Conservation (phyloP, 2,797 vertebrate species). For the Octomys mimax region DNA sequence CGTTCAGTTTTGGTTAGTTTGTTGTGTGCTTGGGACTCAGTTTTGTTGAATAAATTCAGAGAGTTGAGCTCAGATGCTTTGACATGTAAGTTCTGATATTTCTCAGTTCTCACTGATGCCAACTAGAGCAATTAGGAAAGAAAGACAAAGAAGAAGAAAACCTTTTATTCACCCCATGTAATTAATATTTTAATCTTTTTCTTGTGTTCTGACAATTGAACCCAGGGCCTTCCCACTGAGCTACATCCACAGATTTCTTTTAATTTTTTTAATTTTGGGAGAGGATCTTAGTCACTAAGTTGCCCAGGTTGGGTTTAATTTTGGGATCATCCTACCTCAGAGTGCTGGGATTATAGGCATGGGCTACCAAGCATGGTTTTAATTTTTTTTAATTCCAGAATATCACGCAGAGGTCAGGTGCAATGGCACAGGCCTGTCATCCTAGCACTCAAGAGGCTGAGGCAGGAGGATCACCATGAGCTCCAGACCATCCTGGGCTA, state of each 20-base stretch:
- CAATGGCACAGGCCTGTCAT: not conserved
- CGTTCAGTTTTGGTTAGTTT: not conserved
- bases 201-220: not conserved
- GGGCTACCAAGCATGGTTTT: not conserved
- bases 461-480: not conserved
- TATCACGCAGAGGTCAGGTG: not conserved
- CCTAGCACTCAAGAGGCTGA: not conserved
- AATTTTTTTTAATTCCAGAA: not conserved
- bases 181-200: constrained; percentile 25
- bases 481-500: not conserved
- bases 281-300: not conserved
- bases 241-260: not conserved
- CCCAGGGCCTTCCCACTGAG: not conserved
- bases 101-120: not conserved
- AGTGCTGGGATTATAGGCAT: not conserved
- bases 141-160: not conserved
- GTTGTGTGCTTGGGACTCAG: not conserved
- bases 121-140: not conserved
- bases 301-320: not conserved
- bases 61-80: not conserved
- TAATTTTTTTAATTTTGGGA: not conserved
- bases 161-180: not conserved
- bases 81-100: not conserved
- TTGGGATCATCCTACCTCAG: not conserved
- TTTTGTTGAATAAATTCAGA: not conserved